A percentile compares a stretch with the other conserved stretches of the same genome.
phyloP scores from a whole-genome alignment of 2,888 invertebrate species.

The Deilephila elpenor region DNA sequence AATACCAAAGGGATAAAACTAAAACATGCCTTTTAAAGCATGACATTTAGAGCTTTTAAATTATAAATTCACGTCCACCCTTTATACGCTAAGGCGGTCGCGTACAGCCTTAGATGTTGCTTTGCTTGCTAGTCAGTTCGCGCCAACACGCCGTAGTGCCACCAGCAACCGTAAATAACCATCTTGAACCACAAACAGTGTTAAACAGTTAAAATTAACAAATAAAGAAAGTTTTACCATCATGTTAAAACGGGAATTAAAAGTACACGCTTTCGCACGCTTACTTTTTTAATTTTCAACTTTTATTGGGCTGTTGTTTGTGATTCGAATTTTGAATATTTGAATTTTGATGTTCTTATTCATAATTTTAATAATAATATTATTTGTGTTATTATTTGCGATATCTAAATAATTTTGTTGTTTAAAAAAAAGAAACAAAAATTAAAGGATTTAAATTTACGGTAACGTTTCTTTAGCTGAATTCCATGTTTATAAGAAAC shows the following conservation, averaged over 20 bases:
- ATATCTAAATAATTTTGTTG: not conserved
- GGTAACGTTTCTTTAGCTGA: too few relatives aligned
- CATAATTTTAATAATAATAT: not conserved
- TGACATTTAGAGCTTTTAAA: not conserved
- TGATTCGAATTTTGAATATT: not conserved
- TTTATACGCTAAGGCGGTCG: conserved; percentile 44
- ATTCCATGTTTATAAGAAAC: too few relatives aligned
- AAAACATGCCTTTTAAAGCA: too few relatives aligned
- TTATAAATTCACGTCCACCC: conserved; percentile 31
- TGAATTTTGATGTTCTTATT: not conserved
- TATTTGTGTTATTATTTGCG: not conserved
- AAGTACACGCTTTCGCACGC: conserved; percentile 24
- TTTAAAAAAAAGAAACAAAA: too few relatives aligned
- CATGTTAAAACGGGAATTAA: conserved; percentile 21
- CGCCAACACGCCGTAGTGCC: conserved; percentile 16
- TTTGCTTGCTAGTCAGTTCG: not conserved
- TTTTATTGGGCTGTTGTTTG: conserved; percentile 11
- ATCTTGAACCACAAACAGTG: conserved; percentile 11
- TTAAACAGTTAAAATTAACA: conserved; percentile 10
- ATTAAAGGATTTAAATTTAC: too few relatives aligned
- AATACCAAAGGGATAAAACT: too few relatives aligned
- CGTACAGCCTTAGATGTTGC: conserved; percentile 37
- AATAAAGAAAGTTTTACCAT: conserved; percentile 16
- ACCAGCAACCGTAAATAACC: conserved; percentile 11
- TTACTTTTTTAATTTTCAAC: not conserved